Evolutionary conservation across 1,140 invertebrate genomes (phyloP).

Genomic region (Rhagoletis pomonella): DNA sequence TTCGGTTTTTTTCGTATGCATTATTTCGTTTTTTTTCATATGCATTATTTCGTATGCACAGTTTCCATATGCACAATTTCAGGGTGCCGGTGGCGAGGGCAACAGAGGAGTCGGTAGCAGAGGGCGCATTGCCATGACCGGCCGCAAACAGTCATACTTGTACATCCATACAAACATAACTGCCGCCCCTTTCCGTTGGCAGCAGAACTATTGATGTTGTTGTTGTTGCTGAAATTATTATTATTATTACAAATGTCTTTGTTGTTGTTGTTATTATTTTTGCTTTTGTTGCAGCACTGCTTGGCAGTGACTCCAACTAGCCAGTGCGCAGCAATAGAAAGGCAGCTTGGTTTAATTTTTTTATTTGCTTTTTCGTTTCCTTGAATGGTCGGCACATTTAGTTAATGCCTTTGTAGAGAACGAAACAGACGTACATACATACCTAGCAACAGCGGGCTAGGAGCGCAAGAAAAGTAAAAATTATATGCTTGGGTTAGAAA

Average conservation of each 20-base stretch:
- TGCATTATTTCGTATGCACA: no score
- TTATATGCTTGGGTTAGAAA: constrained; percentile 55
- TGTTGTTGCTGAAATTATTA: constrained; percentile 14
- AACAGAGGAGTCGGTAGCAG: neutral
- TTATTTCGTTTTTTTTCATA: no score
- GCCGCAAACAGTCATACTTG: neutral
- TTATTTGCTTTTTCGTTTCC: neutral
- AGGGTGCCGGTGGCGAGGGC: neutral
- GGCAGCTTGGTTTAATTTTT: neutral
- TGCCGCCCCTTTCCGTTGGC: neutral
- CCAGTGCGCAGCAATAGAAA: neutral
- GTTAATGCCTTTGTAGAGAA: neutral
- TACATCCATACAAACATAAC: neutral
- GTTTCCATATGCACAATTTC: no score
- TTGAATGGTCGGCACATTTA: neutral
- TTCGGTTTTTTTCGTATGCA: no score
- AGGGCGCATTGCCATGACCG: neutral
- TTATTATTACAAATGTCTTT: constrained; percentile 9
- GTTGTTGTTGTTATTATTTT: neutral
- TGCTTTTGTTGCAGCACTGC: neutral
- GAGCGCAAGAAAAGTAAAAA: neutral
- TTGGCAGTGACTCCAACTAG: neutral
- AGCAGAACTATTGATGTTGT: neutral
- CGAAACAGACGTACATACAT: neutral
- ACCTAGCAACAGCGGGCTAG: neutral